Percentiles rank a stretch among this genome's conserved stretches.
Conservation (phyloP, 2,888 invertebrate genomes). For the Drosophila limbata region DNA sequence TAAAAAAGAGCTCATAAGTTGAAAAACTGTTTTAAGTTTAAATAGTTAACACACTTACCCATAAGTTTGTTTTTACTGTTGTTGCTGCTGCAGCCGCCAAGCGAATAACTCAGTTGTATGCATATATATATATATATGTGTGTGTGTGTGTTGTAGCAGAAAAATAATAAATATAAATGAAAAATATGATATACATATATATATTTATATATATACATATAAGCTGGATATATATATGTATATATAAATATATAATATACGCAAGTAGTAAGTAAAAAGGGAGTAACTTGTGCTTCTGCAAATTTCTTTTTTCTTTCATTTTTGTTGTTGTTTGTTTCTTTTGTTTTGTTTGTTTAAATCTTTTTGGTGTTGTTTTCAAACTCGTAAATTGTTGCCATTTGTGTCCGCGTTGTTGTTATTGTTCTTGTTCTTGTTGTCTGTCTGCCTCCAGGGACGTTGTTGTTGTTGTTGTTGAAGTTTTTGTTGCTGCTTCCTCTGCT, state of each 20-base stretch:
- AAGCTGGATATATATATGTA: not conserved
- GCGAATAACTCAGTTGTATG: constrained; percentile 16
- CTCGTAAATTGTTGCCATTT: constrained; percentile 55
- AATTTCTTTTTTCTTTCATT: constrained; percentile 17
- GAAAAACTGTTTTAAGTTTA: not conserved
- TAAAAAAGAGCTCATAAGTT: not conserved
- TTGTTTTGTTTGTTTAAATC: not conserved
- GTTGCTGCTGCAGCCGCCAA: constrained; percentile 28
- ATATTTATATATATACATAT: constrained; percentile 13
- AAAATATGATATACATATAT: constrained; percentile 15
- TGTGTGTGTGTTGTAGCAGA: constrained; percentile 27
- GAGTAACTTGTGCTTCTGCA: constrained; percentile 48
- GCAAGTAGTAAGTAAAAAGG: constrained; percentile 18
- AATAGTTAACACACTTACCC: constrained; percentile 32
- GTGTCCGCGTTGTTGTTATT: constrained; percentile 35
- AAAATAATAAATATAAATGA: constrained; percentile 54
- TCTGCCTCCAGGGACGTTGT: constrained; percentile 6
- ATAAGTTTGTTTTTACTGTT: constrained; percentile 29
- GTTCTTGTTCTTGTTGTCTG: constrained; percentile 30
- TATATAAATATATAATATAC: constrained; percentile 7
- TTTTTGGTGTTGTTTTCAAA: constrained; percentile 22
- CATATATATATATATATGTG: constrained; percentile 4
- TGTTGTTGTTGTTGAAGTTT: not conserved
- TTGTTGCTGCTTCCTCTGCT: not conserved
- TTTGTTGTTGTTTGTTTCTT: constrained; percentile 2